Evolutionary conservation across 2,888 invertebrate genomes (phyloP).

Genomic region (Tuberolachnus salignus): DNA sequence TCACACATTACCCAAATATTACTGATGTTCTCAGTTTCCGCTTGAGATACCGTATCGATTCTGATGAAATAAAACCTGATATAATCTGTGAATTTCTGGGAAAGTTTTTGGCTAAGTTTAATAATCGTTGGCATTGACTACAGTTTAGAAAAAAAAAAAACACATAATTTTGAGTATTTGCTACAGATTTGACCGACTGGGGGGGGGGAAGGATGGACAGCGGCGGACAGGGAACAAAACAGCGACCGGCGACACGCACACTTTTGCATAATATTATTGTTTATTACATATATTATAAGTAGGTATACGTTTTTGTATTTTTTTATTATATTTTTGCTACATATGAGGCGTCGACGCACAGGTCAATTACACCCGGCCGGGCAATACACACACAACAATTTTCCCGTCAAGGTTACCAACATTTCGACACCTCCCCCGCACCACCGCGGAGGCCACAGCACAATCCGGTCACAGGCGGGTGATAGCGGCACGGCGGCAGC

Average conservation of each 20-base stretch:
- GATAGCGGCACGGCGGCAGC: constrained; percentile 15
- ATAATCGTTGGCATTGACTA: too few species aligned
- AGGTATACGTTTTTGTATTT: constrained; percentile 5
- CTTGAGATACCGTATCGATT: too few species aligned
- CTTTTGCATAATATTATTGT: background rate
- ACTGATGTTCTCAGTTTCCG: too few species aligned
- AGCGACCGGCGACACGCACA: too few species aligned
- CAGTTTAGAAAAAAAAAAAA: too few species aligned
- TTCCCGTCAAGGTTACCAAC: constrained; percentile 56
- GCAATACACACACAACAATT: constrained; percentile 46
- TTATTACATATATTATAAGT: background rate
- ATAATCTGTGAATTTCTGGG: too few species aligned
- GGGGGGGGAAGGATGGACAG: background rate
- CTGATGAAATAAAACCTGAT: too few species aligned
- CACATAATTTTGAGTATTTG: too few species aligned
- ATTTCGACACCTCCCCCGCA: constrained; percentile 55
- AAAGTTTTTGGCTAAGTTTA: too few species aligned
- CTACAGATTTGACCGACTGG: too few species aligned
- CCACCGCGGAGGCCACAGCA: constrained; percentile 12
- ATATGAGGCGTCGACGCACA: constrained; percentile 15
- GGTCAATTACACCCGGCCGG: constrained; percentile 49
- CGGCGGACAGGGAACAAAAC: background rate
- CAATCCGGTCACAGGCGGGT: constrained; percentile 41
- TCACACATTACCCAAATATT: too few species aligned
- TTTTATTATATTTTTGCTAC: constrained; percentile 1